Evolutionary conservation across 2,113 vertebrate species (phyloP).

Genomic region (Phaethornis superciliosus): DNA sequence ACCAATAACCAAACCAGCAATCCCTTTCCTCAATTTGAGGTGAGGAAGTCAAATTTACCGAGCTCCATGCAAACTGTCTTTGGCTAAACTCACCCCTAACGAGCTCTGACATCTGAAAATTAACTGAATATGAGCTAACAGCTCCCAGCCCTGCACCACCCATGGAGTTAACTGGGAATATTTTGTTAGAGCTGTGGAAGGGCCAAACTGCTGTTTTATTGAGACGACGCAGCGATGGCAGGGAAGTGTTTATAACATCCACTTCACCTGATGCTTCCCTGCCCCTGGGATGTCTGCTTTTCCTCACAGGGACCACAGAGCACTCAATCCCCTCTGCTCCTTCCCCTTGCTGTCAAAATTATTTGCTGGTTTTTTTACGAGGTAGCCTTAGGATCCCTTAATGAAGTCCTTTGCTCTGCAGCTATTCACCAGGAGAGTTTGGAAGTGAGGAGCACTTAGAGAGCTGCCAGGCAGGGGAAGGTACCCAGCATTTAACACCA

Average conservation of each 20-base stretch:
- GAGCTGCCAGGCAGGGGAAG: background rate
- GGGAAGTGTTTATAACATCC: slow-evolving; percentile 65
- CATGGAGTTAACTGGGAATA: slow-evolving; percentile 75
- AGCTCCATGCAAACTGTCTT: slow-evolving; percentile 69
- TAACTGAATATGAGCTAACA: slow-evolving; percentile 72
- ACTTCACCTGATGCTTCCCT: slow-evolving; percentile 67
- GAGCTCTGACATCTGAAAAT: slow-evolving; percentile 79
- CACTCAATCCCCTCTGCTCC: background rate
- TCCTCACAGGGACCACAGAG: slow-evolving; percentile 30
- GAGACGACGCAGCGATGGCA: slow-evolving; percentile 65
- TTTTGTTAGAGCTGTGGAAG: slow-evolving; percentile 43
- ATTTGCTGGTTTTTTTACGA: slow-evolving; percentile 47
- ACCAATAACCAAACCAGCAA: slow-evolving; percentile 62
- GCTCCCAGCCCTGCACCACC: slow-evolving; percentile 77
- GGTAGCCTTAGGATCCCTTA: slow-evolving; percentile 25
- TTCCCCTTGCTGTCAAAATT: slow-evolving; percentile 7
- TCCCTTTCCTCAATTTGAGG: slow-evolving; percentile 73
- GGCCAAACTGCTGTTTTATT: slow-evolving; percentile 60
- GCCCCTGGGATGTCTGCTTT: slow-evolving; percentile 57
- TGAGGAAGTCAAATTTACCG: slow-evolving; percentile 73
- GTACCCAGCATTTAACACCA: background rate
- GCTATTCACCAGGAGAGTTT: slow-evolving; percentile 36
- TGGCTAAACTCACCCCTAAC: slow-evolving; percentile 79
- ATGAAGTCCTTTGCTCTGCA: slow-evolving; percentile 59
- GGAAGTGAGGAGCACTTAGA: slow-evolving; percentile 23